Conservation (phyloP, 1,140 invertebrate species). For the Lanistes nyassanus region DNA sequence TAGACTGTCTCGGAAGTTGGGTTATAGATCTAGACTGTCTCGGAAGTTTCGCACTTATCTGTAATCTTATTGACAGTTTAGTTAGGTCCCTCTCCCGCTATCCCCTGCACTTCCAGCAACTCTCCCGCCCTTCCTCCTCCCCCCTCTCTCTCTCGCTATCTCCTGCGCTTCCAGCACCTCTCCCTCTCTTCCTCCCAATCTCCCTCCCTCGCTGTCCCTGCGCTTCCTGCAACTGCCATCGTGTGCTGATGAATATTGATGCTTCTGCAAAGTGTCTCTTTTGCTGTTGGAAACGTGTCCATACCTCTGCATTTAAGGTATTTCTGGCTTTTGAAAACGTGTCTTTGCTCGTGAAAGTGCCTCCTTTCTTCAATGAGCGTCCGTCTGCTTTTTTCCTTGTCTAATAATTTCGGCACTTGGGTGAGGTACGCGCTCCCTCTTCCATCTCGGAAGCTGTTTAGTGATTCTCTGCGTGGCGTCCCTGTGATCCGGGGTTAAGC, state of each 20-base stretch:
- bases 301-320: neutral
- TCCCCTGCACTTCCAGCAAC: neutral
- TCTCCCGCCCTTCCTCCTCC: neutral
- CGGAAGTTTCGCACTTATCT: neutral
- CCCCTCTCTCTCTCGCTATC: neutral
- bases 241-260: neutral
- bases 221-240: neutral
- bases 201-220: slow-evolving; percentile 9
- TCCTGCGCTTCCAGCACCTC: neutral
- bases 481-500: too few species aligned
- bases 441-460: too few species aligned
- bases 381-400: neutral
- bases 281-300: neutral
- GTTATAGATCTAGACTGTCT: neutral
- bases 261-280: too few species aligned
- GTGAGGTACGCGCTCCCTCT: too few species aligned
- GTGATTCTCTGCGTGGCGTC: too few species aligned
- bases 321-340: neutral
- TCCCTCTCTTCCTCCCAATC: slow-evolving; percentile 8
- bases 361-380: slow-evolving; percentile 2
- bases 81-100: slow-evolving; percentile 4
- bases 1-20: neutral
- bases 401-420: too few species aligned
- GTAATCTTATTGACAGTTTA: neutral
- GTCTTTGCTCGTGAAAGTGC: slow-evolving; percentile 9